Percentiles rank a stretch among this genome's conserved stretches.
These are phyloP conservation scores for Drosophila triauraria DNA, from an alignment of 1,140 invertebrate genomes.

Conservation along the genomic window DNA sequence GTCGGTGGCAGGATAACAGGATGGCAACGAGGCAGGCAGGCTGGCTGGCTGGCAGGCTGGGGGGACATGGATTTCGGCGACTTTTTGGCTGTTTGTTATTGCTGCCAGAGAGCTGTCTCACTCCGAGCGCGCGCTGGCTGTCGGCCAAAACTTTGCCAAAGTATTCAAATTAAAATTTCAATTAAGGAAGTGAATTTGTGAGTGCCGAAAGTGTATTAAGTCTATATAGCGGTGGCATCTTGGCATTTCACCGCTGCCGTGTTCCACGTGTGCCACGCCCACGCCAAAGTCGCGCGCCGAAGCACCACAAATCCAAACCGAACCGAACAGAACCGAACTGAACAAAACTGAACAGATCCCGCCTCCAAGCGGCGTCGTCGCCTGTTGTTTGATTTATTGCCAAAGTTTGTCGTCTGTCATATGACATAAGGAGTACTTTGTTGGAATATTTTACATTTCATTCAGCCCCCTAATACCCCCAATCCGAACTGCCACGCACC, in stretches of 20 bases:
- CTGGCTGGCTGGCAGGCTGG: background rate
- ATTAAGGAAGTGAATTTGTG: slow-evolving; percentile 84
- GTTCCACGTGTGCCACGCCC: slow-evolving; percentile 48
- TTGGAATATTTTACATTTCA: slow-evolving; percentile 71
- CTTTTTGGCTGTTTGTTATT: slow-evolving; percentile 77
- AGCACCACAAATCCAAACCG: slow-evolving; percentile 28
- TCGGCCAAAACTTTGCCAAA: slow-evolving; percentile 82
- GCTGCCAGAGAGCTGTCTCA: slow-evolving; percentile 47
- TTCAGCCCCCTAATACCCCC: background rate
- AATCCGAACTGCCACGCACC: slow-evolving; percentile 16
- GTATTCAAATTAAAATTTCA: slow-evolving; percentile 84
- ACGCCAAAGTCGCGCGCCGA: slow-evolving; percentile 65
- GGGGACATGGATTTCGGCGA: slow-evolving; percentile 54
- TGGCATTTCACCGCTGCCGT: slow-evolving; percentile 61
- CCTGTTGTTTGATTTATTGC: slow-evolving; percentile 80
- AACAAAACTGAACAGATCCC: slow-evolving; percentile 15
- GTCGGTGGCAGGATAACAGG: slow-evolving; percentile 16
- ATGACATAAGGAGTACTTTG: slow-evolving; percentile 82
- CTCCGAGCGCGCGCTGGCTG: slow-evolving; percentile 47
- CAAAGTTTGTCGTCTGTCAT: slow-evolving; percentile 79
- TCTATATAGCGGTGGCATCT: slow-evolving; percentile 78
- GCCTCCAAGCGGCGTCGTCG: slow-evolving; percentile 34
- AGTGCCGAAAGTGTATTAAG: slow-evolving; percentile 81
- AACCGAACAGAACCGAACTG: slow-evolving; percentile 12
- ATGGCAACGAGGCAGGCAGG: background rate